Conservation (phyloP, 2,113 vertebrate species). For the Indri indri region DNA sequence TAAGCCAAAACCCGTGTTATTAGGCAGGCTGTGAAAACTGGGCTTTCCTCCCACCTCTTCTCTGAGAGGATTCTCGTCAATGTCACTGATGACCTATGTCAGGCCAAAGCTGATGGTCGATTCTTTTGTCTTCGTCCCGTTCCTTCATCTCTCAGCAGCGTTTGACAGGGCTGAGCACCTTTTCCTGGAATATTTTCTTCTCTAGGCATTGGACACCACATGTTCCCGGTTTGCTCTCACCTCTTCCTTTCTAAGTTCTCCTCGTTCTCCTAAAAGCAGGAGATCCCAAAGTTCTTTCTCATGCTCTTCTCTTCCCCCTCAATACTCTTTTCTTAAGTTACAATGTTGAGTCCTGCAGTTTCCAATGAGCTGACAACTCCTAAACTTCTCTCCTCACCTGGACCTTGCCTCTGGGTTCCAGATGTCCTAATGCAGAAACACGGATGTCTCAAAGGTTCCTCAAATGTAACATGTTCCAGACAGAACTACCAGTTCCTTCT, state of each 20-base stretch:
- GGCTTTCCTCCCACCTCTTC: background rate
- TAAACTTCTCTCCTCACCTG: background rate
- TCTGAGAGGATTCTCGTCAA: background rate
- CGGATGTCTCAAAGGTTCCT: background rate
- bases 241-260: background rate
- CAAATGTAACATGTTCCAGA: background rate
- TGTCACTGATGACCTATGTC: background rate
- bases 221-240: background rate
- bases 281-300: background rate
- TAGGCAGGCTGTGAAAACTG: background rate
- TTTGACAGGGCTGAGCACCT: background rate
- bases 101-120: background rate
- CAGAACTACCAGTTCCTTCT: background rate
- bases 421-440: background rate
- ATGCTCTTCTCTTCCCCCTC: background rate
- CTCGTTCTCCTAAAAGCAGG: background rate
- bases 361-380: background rate
- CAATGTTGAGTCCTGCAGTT: background rate
- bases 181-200: background rate
- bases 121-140: background rate
- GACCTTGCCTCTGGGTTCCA: background rate
- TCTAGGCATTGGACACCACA: background rate
- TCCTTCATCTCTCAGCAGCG: background rate
- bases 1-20: background rate
- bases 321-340: background rate